Percentiles rank a stretch among this genome's conserved stretches.
These are phyloP conservation scores for Notodonta dromedarius DNA, from an alignment of 2,888 invertebrate species.

Conservation along the genomic window DNA sequence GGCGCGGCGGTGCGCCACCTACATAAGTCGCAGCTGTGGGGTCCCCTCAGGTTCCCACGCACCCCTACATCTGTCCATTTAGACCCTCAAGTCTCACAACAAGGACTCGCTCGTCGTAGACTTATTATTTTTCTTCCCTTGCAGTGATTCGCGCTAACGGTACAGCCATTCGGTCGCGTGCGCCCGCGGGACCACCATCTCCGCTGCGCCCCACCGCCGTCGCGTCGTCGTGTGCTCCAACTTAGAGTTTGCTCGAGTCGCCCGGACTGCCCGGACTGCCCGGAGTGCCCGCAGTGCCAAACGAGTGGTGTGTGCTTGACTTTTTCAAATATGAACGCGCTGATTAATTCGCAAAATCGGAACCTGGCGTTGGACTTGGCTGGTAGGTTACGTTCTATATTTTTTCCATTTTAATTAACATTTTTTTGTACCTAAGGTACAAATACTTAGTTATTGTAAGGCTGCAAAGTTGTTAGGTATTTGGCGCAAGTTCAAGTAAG, in stretches of 20 bases:
- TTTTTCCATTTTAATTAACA: neutral
- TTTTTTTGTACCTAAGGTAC: no score
- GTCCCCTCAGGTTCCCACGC: conserved; percentile 64
- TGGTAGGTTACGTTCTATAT: conserved; percentile 33
- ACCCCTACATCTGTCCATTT: conserved; percentile 55
- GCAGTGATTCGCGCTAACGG: conserved; percentile 10
- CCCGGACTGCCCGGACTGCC: no score
- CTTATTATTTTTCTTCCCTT: conserved; percentile 18
- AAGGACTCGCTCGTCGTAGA: conserved; percentile 8
- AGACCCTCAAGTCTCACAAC: conserved; percentile 47
- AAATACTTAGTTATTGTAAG: no score
- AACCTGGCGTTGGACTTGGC: conserved; percentile 38
- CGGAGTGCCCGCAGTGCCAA: neutral
- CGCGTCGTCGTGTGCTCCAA: no score
- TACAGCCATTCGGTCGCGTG: conserved; percentile 6
- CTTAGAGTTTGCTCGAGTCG: no score
- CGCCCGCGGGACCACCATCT: conserved; percentile 17
- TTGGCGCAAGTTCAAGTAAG: no score
- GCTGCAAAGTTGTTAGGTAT: no score
- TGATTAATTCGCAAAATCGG: conserved; percentile 41
- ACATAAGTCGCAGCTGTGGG: conserved; percentile 1
- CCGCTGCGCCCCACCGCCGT: no score
- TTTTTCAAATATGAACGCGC: conserved; percentile 41
- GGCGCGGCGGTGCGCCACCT: conserved; percentile 2
- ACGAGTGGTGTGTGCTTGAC: conserved; percentile 11